Base-by-base conservation (phyloP, 2,888 invertebrate genomes). In the Sthenelais limicola region DNA sequence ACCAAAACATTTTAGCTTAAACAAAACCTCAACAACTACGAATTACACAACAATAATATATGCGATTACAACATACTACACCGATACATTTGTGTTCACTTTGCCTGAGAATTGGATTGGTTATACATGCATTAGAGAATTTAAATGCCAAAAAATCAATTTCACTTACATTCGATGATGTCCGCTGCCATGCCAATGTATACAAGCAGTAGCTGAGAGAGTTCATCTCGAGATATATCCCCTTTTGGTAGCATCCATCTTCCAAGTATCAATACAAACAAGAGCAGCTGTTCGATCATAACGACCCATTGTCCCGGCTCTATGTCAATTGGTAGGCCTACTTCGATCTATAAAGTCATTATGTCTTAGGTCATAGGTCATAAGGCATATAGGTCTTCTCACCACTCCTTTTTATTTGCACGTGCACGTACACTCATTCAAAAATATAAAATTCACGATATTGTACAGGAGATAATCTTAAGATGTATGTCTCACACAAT, bases 171-270 rank as follows among this genome's bases (percentile, higher is more conserved):
- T 86, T 97, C 97, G 68, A 84, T 82, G 68, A 84, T 84, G 74
- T 84, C 84, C 0, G 84, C 83, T 0, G 84, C 83, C 81, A 83
- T 83, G 18, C 84, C 84, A 38, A 84, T 83, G 74, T 84, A 83
- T 28, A 84, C 83, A 26, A 84, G 78, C 24, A 84, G 73, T 3
- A 84, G 78, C 71, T 84, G 84, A 0, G 84, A 84, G 7, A 84
- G 76, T 66, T 84, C 83, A 73, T 84, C 83, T 3, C 84, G 73
- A 18, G 43, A 43, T 9, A 43, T 43, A 56, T 73, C 66, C 9
- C 97, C 97, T 85, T 97, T 97, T 1, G 97, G 97, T 76, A 97
- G 89, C 89, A 97, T 90, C 95, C 96, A 96, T 66, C 96, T 90
- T 0, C 96, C 96, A 76, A 96, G 92, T 80, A 96, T 96, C 9